These are phyloP conservation scores for Leiothrix lutea DNA, from an alignment of 2,113 vertebrate genomes.

Conservation along the genomic window DNA sequence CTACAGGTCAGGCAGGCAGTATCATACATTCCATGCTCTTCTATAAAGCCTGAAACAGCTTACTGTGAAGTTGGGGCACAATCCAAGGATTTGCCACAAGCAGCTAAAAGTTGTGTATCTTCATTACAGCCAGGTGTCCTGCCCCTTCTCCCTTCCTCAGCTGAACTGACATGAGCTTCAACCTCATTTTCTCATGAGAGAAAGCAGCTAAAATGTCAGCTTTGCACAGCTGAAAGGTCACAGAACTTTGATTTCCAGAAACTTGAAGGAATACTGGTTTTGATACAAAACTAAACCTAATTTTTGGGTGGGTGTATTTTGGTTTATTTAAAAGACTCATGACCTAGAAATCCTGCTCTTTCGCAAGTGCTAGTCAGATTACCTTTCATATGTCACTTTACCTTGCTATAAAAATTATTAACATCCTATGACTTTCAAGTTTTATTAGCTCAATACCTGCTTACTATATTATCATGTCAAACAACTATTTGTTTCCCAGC, in stretches of 20 bases:
- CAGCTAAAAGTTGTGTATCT: not conserved
- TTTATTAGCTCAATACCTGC: not conserved
- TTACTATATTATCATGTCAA: not conserved
- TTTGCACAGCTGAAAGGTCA: not conserved
- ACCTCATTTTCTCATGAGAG: not conserved
- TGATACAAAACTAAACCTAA: not conserved
- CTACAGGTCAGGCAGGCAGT: not conserved
- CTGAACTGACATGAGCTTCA: not conserved
- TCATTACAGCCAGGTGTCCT: not conserved
- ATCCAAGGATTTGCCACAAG: not conserved
- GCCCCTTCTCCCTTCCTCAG: not conserved
- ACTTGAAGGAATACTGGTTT: not conserved
- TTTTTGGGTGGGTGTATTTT: not conserved
- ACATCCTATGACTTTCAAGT: not conserved
- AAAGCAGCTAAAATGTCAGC: not conserved
- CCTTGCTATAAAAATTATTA: not conserved
- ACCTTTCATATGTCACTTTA: not conserved
- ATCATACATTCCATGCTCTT: not conserved
- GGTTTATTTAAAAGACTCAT: not conserved
- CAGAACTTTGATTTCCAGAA: not conserved
- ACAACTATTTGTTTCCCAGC: not conserved
- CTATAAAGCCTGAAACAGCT: not conserved
- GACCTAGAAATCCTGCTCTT: not conserved
- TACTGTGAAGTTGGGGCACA: accelerated
- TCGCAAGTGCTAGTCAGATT: not conserved